Conservation (phyloP, 2,888 invertebrate genomes). For the Epistrophella euchroma region DNA sequence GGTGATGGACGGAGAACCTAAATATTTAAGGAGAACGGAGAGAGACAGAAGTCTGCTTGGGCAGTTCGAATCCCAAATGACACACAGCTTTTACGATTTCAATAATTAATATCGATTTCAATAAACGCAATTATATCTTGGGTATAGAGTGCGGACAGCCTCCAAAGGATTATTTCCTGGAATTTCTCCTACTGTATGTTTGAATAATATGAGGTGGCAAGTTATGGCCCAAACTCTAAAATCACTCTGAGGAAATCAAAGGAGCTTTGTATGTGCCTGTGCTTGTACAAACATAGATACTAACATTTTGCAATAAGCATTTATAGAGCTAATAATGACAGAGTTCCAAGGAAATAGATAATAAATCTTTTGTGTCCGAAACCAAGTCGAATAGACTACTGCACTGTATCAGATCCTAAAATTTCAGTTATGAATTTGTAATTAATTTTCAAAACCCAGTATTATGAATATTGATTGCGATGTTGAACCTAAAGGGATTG, state of each 20-base stretch:
- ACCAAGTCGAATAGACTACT: not conserved
- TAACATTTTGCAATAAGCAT: conserved; percentile 9
- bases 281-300: not conserved
- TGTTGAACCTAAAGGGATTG: conserved; percentile 17
- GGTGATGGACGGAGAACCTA: not conserved
- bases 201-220: conserved; percentile 12
- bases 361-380: conserved; percentile 59
- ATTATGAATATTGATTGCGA: conserved; percentile 67
- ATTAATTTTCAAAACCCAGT: conserved; percentile 62
- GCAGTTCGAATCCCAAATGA: conserved; percentile 43
- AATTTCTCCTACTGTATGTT: conserved; percentile 4
- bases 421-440: conserved; percentile 71
- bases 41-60: conserved; percentile 4
- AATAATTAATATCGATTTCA: conserved; percentile 75
- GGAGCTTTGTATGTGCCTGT: conserved; percentile 2
- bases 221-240: conserved; percentile 20
- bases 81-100: conserved; percentile 53
- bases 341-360: conserved; percentile 54
- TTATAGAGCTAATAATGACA: conserved; percentile 61
- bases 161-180: not conserved
- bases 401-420: not conserved
- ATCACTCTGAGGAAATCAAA: conserved; percentile 64
- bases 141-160: conserved; percentile 9
- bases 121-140: conserved; percentile 70
- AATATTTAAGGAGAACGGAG: too few relatives aligned